Conservation (phyloP, 2,113 vertebrate species). For the Narcine bancroftii region DNA sequence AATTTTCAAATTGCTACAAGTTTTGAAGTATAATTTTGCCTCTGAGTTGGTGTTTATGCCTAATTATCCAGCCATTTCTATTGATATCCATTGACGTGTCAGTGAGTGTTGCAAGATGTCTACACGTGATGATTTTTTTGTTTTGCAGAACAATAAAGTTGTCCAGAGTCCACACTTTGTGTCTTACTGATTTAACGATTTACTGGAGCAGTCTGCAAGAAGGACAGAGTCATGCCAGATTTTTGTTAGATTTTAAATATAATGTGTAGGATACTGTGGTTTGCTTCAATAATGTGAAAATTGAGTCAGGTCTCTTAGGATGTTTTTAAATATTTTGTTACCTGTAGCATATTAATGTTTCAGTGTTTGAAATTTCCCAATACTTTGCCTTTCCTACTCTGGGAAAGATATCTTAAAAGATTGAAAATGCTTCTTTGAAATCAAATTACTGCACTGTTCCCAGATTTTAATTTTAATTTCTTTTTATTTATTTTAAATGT, state of each 20-base stretch:
- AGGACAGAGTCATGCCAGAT: neutral
- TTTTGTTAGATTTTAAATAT: neutral
- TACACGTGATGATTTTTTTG: neutral
- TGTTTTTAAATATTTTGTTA: neutral
- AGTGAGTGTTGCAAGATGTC: neutral
- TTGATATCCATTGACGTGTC: neutral
- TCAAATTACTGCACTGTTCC: neutral
- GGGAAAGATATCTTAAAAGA: neutral
- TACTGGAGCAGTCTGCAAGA: neutral
- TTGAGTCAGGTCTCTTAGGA: neutral
- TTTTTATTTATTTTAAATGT: too few species aligned
- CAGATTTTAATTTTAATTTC: too few species aligned
- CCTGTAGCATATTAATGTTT: neutral
- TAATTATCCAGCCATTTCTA: neutral
- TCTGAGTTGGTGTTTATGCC: neutral
- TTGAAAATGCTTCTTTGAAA: neutral
- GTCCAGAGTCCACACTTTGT: neutral
- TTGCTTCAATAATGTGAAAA: neutral
- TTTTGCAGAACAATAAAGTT: slow-evolving; percentile 4
- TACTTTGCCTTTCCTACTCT: neutral
- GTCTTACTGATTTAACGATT: neutral
- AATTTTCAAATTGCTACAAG: neutral
- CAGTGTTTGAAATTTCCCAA: neutral
- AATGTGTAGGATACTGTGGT: neutral
- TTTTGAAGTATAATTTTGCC: neutral